phyloP scores from a whole-genome alignment of 2,888 invertebrate genomes.

The Adineta ricciae region DNA sequence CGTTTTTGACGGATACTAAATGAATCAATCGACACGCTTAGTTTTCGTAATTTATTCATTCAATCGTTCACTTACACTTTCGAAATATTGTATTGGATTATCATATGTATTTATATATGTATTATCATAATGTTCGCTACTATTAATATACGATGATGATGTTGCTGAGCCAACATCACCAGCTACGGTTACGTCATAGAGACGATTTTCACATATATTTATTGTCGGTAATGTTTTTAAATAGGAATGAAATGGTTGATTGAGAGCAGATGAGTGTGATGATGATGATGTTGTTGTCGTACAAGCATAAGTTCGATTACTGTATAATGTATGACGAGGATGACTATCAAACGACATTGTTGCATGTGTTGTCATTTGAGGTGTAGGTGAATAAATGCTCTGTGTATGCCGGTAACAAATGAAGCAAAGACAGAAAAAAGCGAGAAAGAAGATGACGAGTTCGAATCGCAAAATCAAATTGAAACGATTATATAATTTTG shows the following conservation, averaged over 20 bases:
- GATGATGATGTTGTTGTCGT: not conserved
- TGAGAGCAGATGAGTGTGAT: not conserved
- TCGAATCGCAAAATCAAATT: not conserved
- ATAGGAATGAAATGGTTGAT: not conserved
- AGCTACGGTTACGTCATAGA: not conserved
- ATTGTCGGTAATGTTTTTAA: not conserved
- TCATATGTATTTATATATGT: constrained; percentile 2
- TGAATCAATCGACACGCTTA: not conserved
- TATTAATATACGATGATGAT: constrained; percentile 10
- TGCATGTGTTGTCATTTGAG: constrained; percentile 4
- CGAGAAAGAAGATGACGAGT: not conserved
- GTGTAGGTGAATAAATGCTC: not conserved
- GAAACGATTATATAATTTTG: constrained; percentile 12
- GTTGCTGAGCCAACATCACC: not conserved
- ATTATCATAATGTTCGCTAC: not conserved
- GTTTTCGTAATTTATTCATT: not conserved
- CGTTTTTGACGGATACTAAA: not conserved
- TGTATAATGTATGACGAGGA: not conserved
- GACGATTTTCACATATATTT: constrained; percentile 10
- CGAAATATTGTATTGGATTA: constrained; percentile 3
- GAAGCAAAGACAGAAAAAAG: not conserved
- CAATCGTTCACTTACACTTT: not conserved
- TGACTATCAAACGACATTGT: not conserved
- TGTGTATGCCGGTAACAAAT: not conserved
- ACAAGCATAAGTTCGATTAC: not conserved